These are phyloP conservation scores for Heteromormyrus szaboi DNA, from an alignment of 2,797 vertebrate species.

Conservation along the genomic window DNA sequence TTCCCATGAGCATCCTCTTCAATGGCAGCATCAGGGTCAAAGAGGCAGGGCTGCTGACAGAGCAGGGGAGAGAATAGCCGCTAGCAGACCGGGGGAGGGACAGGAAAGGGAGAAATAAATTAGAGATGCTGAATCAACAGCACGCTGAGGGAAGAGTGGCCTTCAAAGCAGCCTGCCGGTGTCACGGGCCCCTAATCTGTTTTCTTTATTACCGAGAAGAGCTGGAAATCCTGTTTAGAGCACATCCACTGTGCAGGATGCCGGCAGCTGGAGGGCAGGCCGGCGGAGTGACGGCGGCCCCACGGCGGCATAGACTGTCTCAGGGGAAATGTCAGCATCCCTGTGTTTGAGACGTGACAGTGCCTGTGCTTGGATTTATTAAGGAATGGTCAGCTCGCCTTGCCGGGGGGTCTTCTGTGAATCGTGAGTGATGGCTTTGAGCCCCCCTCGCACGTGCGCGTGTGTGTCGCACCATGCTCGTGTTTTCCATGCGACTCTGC, in stretches of 20 bases:
- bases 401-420: background rate
- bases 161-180: background rate
- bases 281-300: background rate
- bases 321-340: background rate
- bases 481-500: background rate
- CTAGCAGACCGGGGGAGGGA: background rate
- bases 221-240: conserved; percentile 24
- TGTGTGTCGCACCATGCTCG: background rate
- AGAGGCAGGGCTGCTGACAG: background rate
- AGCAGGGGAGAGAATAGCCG: conserved; percentile 10
- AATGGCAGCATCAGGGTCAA: background rate
- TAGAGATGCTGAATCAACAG: conserved; percentile 28
- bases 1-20: conserved; percentile 11
- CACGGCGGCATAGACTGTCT: background rate
- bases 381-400: background rate
- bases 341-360: background rate
- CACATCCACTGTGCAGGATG: conserved; percentile 13
- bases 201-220: conserved; percentile 18
- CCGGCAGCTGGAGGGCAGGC: background rate
- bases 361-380: background rate
- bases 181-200: conserved; percentile 15
- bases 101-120: background rate
- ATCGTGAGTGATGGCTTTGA: background rate
- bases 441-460: background rate
- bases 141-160: background rate